Conservation (phyloP, 2,113 vertebrate genomes). For the Ornithorhynchus anatinus region DNA sequence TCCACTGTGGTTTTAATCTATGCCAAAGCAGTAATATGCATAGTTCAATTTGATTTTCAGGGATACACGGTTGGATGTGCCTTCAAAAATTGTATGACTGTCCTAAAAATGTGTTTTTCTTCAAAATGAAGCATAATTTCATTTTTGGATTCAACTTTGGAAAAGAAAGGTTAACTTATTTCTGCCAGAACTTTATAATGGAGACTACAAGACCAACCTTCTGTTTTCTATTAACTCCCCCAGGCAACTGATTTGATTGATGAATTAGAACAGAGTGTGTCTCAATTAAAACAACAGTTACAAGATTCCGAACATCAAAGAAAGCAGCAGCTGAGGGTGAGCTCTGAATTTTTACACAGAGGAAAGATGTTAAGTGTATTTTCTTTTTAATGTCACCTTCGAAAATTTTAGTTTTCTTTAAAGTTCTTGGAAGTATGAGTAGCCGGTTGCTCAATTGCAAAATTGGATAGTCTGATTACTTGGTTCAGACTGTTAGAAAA, state of each 20-base stretch:
- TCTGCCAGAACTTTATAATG: not conserved
- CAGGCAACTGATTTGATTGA: slow-evolving; percentile 81
- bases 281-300: slow-evolving; percentile 79
- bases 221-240: slow-evolving; percentile 23
- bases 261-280: slow-evolving; percentile 74
- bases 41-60: slow-evolving; percentile 9
- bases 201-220: slow-evolving; percentile 12
- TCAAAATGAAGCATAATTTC: not conserved
- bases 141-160: slow-evolving; percentile 12
- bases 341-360: slow-evolving; percentile 15
- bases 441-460: not conserved
- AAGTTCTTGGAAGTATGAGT: not conserved
- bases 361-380: not conserved
- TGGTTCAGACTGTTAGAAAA: not conserved
- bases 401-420: not conserved
- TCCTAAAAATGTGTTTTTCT: not conserved
- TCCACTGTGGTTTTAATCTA: not conserved
- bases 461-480: no score
- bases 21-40: not conserved
- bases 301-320: slow-evolving; percentile 77
- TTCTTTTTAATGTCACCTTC: not conserved
- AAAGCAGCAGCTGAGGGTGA: slow-evolving; percentile 81
- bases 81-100: not conserved
- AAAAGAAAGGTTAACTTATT: not conserved
- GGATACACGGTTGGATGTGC: not conserved